These are phyloP conservation scores for Sarcophaga subvicina DNA, from an alignment of 2,888 invertebrate species.

Conservation along the genomic window DNA sequence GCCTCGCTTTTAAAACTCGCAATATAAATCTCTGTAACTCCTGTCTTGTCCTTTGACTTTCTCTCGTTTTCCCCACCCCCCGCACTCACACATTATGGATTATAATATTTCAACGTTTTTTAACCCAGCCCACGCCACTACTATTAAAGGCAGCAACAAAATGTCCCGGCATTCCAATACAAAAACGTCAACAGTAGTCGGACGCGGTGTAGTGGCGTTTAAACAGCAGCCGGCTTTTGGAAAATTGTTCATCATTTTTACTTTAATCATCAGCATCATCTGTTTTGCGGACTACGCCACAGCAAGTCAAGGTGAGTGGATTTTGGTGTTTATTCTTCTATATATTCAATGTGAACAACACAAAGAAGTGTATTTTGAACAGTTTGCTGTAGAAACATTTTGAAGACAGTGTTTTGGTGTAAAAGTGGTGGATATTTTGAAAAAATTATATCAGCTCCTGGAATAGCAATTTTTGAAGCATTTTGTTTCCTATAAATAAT, in stretches of 20 bases:
- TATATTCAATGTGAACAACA: too few relatives aligned
- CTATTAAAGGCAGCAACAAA: neutral
- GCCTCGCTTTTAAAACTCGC: conserved; percentile 17
- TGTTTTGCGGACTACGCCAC: conserved; percentile 49
- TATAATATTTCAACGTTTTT: conserved; percentile 1
- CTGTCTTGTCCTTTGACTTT: neutral
- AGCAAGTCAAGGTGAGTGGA: conserved; percentile 75
- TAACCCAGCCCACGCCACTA: conserved; percentile 1
- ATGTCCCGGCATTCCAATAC: conserved; percentile 49
- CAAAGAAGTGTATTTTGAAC: too few relatives aligned
- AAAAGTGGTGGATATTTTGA: too few relatives aligned
- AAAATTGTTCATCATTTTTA: conserved; percentile 15
- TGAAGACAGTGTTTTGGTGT: too few relatives aligned
- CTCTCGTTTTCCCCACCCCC: neutral
- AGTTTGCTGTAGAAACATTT: too few relatives aligned
- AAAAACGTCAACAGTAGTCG: conserved; percentile 15
- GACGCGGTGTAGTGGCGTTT: neutral
- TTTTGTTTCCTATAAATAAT: too few relatives aligned
- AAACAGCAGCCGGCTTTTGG: conserved; percentile 40
- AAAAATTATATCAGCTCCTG: too few relatives aligned
- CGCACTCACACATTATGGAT: conserved; percentile 24
- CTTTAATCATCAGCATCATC: conserved; percentile 23
- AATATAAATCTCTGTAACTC: neutral
- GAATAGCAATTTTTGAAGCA: too few relatives aligned
- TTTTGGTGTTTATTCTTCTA: neutral